phyloP scores from a whole-genome alignment of 2,888 invertebrate species.

The Abrostola triplasia region DNA sequence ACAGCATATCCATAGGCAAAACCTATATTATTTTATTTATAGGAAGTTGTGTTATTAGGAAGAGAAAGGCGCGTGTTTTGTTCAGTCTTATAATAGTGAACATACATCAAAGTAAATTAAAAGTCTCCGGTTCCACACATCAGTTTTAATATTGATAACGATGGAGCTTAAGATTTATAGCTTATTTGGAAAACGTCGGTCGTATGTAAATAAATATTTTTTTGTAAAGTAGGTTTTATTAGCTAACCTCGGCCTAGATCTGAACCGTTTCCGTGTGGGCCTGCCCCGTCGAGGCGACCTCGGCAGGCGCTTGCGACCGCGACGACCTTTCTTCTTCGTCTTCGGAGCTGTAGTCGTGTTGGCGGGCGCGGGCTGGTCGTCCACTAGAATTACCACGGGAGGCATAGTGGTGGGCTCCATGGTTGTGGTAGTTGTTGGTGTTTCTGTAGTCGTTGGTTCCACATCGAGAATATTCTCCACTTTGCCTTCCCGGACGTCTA shows the following conservation, averaged over 20 bases:
- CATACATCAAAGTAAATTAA: too few species aligned
- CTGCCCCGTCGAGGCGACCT: slow-evolving; percentile 81
- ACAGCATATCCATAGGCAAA: neutral
- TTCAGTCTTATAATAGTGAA: too few species aligned
- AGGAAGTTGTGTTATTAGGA: neutral
- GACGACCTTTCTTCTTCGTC: slow-evolving; percentile 73
- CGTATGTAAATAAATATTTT: too few species aligned
- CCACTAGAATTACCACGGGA: slow-evolving; percentile 82
- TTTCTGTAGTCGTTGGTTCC: slow-evolving; percentile 75
- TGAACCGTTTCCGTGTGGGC: slow-evolving; percentile 85
- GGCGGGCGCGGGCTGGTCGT: slow-evolving; percentile 80
- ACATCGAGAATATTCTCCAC: slow-evolving; percentile 75
- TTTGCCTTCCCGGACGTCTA: slow-evolving; percentile 82
- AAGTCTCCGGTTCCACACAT: too few species aligned
- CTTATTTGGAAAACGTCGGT: too few species aligned
- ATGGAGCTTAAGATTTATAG: too few species aligned
- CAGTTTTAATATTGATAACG: too few species aligned
- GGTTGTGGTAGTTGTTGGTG: slow-evolving; percentile 68
- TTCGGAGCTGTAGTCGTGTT: slow-evolving; percentile 74
- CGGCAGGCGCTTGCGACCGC: slow-evolving; percentile 78
- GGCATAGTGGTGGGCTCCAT: slow-evolving; percentile 73
- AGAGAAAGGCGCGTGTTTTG: too few species aligned
- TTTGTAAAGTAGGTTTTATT: slow-evolving; percentile 1
- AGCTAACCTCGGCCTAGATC: slow-evolving; percentile 75
- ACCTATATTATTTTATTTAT: too few species aligned